Percentiles rank a stretch among this genome's conserved stretches.
Evolutionary conservation across 2,888 invertebrate species (phyloP).

Genomic region (Ennomos erosarius): DNA sequence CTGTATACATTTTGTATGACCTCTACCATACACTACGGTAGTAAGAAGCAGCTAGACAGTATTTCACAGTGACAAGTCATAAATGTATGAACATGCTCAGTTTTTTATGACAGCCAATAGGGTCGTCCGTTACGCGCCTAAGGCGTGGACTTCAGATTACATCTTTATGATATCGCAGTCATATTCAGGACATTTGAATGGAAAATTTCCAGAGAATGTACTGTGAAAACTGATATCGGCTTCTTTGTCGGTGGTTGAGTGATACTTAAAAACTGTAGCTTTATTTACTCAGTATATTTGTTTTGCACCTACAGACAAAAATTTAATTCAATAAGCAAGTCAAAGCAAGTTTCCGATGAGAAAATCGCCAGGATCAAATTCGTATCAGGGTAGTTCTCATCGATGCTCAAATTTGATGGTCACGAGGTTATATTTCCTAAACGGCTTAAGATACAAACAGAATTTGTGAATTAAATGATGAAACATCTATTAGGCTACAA

Average conservation of each 20-base stretch:
- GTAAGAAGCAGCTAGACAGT: conserved; percentile 20
- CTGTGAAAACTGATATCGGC: conserved; percentile 26
- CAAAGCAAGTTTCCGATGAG: too few relatives aligned
- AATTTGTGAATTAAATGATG: too few relatives aligned
- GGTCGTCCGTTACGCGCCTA: conserved; percentile 44
- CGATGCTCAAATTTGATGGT: too few relatives aligned
- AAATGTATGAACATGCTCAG: conserved; percentile 61
- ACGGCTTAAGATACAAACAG: too few relatives aligned
- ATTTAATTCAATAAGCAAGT: too few relatives aligned
- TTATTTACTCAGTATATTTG: too few relatives aligned
- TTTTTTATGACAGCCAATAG: conserved; percentile 63
- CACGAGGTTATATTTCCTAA: too few relatives aligned
- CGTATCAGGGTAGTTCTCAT: too few relatives aligned
- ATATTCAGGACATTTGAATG: conserved; percentile 27
- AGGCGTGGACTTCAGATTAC: conserved; percentile 46
- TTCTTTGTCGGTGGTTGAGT: conserved; percentile 15
- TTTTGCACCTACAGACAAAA: too few relatives aligned
- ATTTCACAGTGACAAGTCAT: conserved; percentile 51
- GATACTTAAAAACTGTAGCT: background rate
- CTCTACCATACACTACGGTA: conserved; percentile 29
- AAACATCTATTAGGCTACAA: too few relatives aligned
- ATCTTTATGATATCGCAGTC: conserved; percentile 43
- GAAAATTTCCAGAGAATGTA: conserved; percentile 24
- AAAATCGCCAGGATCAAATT: too few relatives aligned
- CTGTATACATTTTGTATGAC: conserved; percentile 47